phyloP scores from a whole-genome alignment of 1,140 invertebrate species.

The Heliconius nattereri region DNA sequence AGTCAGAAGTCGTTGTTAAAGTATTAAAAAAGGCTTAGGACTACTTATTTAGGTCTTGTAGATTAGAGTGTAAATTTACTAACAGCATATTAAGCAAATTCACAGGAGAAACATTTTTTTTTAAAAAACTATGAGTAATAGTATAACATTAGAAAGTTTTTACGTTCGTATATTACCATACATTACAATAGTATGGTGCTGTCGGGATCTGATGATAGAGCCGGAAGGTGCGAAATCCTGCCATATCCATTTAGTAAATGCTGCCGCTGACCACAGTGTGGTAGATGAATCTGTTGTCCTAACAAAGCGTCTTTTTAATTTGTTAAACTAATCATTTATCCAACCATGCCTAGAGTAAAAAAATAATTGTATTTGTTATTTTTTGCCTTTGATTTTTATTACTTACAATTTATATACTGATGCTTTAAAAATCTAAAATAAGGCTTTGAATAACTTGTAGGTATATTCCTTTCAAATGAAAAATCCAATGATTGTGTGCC shows the following conservation, averaged over 20 bases:
- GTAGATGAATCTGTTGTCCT: background rate
- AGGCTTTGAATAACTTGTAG: background rate
- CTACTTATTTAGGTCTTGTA: background rate
- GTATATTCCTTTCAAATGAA: constrained; percentile 4
- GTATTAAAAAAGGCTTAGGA: background rate
- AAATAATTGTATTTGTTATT: background rate
- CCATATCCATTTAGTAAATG: too few relatives aligned
- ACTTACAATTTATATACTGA: background rate
- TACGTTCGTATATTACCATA: too few relatives aligned
- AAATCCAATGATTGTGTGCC: constrained; percentile 27
- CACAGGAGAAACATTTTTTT: too few relatives aligned
- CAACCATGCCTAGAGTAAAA: background rate
- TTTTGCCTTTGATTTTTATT: too few relatives aligned
- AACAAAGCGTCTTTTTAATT: background rate
- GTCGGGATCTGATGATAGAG: too few relatives aligned
- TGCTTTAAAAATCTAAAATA: background rate
- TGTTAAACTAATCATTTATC: background rate
- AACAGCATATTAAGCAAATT: too few relatives aligned
- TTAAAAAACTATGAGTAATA: too few relatives aligned
- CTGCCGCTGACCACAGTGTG: too few relatives aligned
- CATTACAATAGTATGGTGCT: too few relatives aligned
- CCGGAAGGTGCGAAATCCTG: too few relatives aligned
- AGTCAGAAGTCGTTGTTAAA: background rate
- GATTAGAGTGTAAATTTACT: background rate
- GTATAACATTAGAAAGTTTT: too few relatives aligned